Conservation (phyloP, 2,113 vertebrate species). For the Spea multiplicata region DNA sequence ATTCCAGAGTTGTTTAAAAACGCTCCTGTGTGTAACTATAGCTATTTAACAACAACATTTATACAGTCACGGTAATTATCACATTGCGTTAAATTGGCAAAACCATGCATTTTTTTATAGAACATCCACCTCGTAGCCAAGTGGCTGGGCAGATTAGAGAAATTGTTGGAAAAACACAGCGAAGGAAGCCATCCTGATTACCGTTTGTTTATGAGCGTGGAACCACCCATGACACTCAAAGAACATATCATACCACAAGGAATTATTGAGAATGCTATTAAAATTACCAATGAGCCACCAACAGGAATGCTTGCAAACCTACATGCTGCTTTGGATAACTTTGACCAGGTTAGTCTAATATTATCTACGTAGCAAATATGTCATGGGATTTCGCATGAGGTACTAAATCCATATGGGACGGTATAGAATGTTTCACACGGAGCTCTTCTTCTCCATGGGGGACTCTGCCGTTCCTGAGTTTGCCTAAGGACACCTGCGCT, state of each 20-base stretch:
- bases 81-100: too few relatives aligned
- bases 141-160: constrained; percentile 71
- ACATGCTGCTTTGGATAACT: constrained; percentile 69
- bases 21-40: too few relatives aligned
- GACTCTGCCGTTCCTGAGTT: too few relatives aligned
- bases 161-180: constrained; percentile 69
- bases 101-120: constrained; percentile 53
- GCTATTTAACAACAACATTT: too few relatives aligned
- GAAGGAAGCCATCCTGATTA: constrained; percentile 68
- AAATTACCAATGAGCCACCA: constrained; percentile 75
- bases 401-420: background rate
- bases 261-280: constrained; percentile 76
- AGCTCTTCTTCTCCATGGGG: too few relatives aligned
- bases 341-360: constrained; percentile 65
- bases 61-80: too few relatives aligned
- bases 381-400: background rate
- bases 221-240: constrained; percentile 66
- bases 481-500: too few relatives aligned
- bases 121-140: constrained; percentile 77
- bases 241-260: constrained; percentile 72
- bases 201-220: constrained; percentile 69
- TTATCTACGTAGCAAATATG: background rate
- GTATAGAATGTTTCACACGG: too few relatives aligned
- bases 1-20: too few relatives aligned
- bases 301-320: constrained; percentile 74